Percentiles rank a stretch among this genome's conserved stretches.
Conservation (phyloP, 2,888 invertebrate species). For the Pelosia muscerda region DNA sequence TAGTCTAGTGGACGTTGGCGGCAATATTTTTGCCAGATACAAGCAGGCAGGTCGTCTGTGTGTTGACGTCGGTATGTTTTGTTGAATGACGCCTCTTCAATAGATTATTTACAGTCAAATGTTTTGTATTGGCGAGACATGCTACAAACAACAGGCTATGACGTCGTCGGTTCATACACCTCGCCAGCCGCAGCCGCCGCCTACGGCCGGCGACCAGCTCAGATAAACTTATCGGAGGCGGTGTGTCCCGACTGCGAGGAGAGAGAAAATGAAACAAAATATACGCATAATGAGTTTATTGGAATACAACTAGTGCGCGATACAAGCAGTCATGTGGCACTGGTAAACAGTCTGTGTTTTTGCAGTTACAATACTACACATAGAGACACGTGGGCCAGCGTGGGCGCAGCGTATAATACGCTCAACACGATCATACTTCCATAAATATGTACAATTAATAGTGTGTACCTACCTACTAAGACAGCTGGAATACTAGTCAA, state of each 20-base stretch:
- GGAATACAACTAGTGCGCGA: not conserved
- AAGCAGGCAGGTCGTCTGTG: slow-evolving; percentile 5
- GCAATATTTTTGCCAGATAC: slow-evolving; percentile 12
- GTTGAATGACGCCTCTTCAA: slow-evolving; percentile 14
- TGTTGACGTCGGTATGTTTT: slow-evolving; percentile 6
- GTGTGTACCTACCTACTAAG: not conserved
- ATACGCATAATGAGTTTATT: slow-evolving; percentile 15
- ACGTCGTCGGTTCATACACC: slow-evolving; percentile 20
- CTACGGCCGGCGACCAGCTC: slow-evolving; percentile 7
- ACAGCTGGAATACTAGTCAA: not conserved
- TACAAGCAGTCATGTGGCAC: slow-evolving; percentile 4
- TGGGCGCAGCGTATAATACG: not conserved
- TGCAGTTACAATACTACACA: slow-evolving; percentile 5
- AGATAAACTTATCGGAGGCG: slow-evolving; percentile 12
- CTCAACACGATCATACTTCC: slow-evolving; percentile 3
- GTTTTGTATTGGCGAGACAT: slow-evolving; percentile 6
- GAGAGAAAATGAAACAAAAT: slow-evolving; percentile 15
- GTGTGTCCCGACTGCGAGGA: slow-evolving; percentile 9
- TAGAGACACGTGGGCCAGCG: not conserved
- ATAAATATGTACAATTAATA: slow-evolving; percentile 9
- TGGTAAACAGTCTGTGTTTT: not conserved
- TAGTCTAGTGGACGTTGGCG: slow-evolving; percentile 4
- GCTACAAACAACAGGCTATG: slow-evolving; percentile 10
- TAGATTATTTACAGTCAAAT: slow-evolving; percentile 15
- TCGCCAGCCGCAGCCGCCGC: slow-evolving; percentile 9